Percentiles rank a stretch among this genome's conserved stretches.
phyloP scores from a whole-genome alignment of 2,113 vertebrate species.

The Syrrhaptes paradoxus region DNA sequence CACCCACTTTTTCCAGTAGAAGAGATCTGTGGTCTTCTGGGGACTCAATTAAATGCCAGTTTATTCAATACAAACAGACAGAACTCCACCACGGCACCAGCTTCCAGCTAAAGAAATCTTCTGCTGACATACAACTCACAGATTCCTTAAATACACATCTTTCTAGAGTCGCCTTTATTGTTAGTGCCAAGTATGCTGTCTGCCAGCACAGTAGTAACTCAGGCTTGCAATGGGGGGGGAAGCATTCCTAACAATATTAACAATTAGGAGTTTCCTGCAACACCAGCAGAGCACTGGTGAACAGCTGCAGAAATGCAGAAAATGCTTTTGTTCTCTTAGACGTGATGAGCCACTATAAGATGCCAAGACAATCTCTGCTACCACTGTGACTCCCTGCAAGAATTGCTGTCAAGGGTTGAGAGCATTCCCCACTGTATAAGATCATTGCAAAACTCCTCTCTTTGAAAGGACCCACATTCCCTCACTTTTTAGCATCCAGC shows the following conservation, averaged over 20 bases:
- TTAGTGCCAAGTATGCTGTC: background rate
- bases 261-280: conserved; percentile 1
- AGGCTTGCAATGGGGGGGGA: background rate
- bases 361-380: background rate
- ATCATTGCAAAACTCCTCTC: background rate
- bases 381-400: background rate
- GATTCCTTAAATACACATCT: background rate
- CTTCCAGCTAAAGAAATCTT: background rate
- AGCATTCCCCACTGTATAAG: background rate
- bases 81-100: background rate
- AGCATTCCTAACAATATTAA: background rate
- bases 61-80: background rate
- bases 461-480: background rate
- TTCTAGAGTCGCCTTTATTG: background rate
- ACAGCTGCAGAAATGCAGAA: background rate
- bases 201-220: conserved; percentile 20
- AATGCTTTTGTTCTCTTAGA: background rate
- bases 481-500: background rate
- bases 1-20: background rate
- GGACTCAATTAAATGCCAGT: background rate
- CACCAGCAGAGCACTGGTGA: background rate
- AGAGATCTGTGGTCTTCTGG: background rate
- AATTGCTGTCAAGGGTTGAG: background rate
- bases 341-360: background rate
- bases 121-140: background rate